Base-by-base conservation (phyloP, 2,888 invertebrate genomes). In the Lysandra coridon region DNA sequence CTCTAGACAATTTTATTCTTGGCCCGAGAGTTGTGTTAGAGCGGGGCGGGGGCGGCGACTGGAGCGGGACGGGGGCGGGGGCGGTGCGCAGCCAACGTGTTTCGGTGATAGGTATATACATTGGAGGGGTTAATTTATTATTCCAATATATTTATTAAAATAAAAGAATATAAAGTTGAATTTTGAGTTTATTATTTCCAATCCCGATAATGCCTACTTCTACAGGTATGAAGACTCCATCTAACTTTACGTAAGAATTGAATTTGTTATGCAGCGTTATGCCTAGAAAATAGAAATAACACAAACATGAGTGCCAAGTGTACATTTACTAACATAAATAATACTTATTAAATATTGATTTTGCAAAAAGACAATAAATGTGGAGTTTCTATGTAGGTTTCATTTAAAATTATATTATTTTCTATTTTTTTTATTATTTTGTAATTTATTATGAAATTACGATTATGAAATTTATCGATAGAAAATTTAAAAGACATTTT, bases 71-170 rank as follows among this genome's bases (percentile, higher is more conserved):
- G 88, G 85, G 88, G 88, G 89, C 85, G 83, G 87, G 84, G 90
- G 91, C 89, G 89, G 90, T 86, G 83, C 82, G 85, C 88, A 90
- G 89, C 87, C 87, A 86, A 86, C 86, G 89, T 88, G 91, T 90
- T 88, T 90, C 88, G 91, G 91, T 92, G 93, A 92, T 92, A 91
- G 91, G 87, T 89, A 89, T 87, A 86, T 88, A 90, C 87, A 89
- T 86, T 79, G 79, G 87, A 87, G 88, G 87, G 91, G 89, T 90
- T 91, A 89, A 91, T 92, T 93, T 92, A 93, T 90, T 93, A 93
- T 93, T 93, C 93, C 91, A 92, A 92, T 92, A 92, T 91, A 92
- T 91, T 90, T 91, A 91, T 90, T 92, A 92, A 92, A 90, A 91
- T 90, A 92, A 93, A 92, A 89, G 87, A 89, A 89, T 93, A 92